Conservation (phyloP, 1,140 invertebrate genomes). For the Drosophila guanche region DNA sequence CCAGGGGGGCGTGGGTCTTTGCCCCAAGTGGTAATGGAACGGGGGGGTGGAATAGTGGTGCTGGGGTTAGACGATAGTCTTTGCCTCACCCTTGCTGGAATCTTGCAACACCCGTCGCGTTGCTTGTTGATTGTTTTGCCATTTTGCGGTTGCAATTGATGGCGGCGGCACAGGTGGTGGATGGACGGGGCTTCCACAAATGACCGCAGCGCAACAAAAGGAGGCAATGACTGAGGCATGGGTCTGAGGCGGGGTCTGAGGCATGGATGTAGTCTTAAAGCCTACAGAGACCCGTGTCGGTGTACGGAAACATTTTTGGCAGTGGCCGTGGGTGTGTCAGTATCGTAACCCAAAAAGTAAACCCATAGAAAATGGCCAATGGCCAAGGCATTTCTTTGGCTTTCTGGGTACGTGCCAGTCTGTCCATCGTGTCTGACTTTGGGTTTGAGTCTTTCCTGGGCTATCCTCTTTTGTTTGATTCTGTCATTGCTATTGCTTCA, state of each 20-base stretch:
- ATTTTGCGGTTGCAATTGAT: conserved; percentile 70
- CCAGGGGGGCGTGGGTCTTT: conserved; percentile 15
- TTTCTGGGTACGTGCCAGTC: conserved; percentile 17
- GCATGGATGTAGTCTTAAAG: conserved; percentile 30
- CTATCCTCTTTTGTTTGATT: conserved; percentile 18
- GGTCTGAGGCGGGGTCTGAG: conserved; percentile 2
- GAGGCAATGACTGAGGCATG: neutral
- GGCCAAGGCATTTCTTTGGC: conserved; percentile 46
- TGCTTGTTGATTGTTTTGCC: conserved; percentile 78
- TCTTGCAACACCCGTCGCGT: conserved; percentile 56
- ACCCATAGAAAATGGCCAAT: conserved; percentile 39
- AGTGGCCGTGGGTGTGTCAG: neutral
- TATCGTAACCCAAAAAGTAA: conserved; percentile 17
- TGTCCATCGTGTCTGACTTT: neutral
- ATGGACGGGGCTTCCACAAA: conserved; percentile 12
- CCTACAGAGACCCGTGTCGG: conserved; percentile 13
- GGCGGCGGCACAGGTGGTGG: conserved; percentile 38
- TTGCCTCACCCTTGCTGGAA: conserved; percentile 1
- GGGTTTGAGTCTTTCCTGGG: neutral
- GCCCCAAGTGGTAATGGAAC: no score
- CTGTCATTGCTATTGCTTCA: conserved; percentile 31
- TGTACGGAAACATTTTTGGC: conserved; percentile 14
- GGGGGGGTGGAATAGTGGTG: neutral
- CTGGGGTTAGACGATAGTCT: conserved; percentile 11
- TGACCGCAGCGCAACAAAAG: conserved; percentile 25